These are phyloP conservation scores for Excalfactoria chinensis DNA, from an alignment of 2,113 vertebrate species.

Conservation along the genomic window DNA sequence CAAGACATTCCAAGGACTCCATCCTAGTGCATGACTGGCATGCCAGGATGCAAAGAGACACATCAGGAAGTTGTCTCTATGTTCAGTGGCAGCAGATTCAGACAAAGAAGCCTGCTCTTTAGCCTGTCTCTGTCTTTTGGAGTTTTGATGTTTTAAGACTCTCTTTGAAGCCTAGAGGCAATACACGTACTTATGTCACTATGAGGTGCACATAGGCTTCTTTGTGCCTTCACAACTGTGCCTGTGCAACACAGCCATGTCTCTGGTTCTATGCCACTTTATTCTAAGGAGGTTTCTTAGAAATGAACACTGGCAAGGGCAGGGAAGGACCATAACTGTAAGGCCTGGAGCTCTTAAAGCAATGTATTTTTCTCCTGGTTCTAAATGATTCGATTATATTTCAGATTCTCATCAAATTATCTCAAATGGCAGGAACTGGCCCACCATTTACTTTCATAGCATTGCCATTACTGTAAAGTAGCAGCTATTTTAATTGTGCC, in stretches of 20 bases:
- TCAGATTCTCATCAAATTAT: constrained; percentile 36
- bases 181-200: background rate
- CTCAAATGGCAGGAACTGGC: constrained; percentile 24
- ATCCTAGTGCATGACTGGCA: background rate
- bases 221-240: background rate
- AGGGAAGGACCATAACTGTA: background rate
- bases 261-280: background rate
- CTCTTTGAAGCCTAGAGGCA: background rate
- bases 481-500: constrained; percentile 33
- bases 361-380: constrained; percentile 15
- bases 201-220: background rate
- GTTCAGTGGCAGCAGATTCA: background rate
- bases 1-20: background rate
- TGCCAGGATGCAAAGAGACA: background rate
- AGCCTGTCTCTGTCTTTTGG: background rate
- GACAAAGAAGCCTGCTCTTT: background rate
- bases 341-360: background rate
- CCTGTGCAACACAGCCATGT: background rate
- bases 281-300: background rate
- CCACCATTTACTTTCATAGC: background rate
- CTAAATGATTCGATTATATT: constrained; percentile 24
- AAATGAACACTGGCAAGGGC: background rate
- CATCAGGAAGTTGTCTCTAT: background rate
- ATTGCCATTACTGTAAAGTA: constrained; percentile 37
- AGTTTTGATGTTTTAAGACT: background rate